Evolutionary conservation across 2,113 vertebrate genomes (phyloP), one percentile per base, ranked within the genome.

Genomic region (Melanotaenia duboulayi): DNA sequence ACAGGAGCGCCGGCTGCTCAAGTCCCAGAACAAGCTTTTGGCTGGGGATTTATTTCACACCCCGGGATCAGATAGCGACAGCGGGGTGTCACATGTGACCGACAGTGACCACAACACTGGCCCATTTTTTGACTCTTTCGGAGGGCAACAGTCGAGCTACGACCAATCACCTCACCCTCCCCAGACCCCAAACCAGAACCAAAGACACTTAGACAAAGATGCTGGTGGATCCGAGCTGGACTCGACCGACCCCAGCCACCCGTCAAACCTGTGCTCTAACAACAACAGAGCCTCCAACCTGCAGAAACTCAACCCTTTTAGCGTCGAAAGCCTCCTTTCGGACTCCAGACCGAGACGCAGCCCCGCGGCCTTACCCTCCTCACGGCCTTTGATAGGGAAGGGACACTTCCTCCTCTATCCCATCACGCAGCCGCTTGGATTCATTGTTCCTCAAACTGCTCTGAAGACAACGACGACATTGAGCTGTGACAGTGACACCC

Each of bases 51-150:
- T 97, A 81, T 93, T 97, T 69, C 96, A 98, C 92, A 97, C 96
- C 2, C 96, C 97, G 79, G 97, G 97, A 60, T 98, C 97, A n/a
- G 97, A 99, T 94, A 98, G 97, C 88, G 97, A 98, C 92, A 97
- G 96, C 81, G 96, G 96, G 46, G 92, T 96, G 76, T 97, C 96
- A 1, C 96, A 95, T 63, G 83, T 93, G 46, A 94, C 94, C 81
- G 94, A 95, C 92, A 91, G 84, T 56, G 93, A 94, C 56, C 91
- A 93, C 81, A 87, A 56, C 72, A 82, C 78, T 7, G 67, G 84
- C 42, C 48, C 74, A 59, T 83, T 83, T 61, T 91, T 54, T 68
- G 92, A 94, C 46, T 68, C 78, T 9, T 35, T 82, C 56, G 85
- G 73, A 86, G 89, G 63, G 69, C 91, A 78, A 83, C 90, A 92